Percentiles rank a stretch among this genome's conserved stretches.
phyloP scores from a whole-genome alignment of 2,113 vertebrate genomes.

The Lates calcarifer region DNA sequence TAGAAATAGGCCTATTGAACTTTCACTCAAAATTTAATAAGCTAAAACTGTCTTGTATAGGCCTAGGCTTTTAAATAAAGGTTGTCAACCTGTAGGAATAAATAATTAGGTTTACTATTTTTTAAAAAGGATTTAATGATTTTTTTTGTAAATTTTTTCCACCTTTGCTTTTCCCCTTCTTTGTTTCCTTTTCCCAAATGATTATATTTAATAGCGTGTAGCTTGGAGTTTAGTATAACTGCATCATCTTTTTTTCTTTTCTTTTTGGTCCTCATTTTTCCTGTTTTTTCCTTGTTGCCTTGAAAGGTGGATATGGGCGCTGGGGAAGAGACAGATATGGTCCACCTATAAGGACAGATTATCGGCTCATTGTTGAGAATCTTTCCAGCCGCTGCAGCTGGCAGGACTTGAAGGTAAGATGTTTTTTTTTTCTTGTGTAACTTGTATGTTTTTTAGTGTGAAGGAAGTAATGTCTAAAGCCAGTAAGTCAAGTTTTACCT shows the following conservation, averaged over 20 bases:
- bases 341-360: conserved; percentile 96
- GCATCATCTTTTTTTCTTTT: conserved; percentile 37
- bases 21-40: conserved; percentile 33
- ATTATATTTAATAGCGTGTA: conserved; percentile 63
- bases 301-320: conserved; percentile 95
- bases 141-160: conserved; percentile 18
- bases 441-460: background rate
- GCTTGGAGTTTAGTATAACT: conserved; percentile 65
- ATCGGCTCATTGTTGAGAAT: conserved; percentile 98
- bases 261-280: conserved; percentile 80
- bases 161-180: conserved; percentile 54
- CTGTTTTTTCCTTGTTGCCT: conserved; percentile 87
- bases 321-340: conserved; percentile 96
- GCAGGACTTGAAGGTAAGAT: conserved; percentile 96
- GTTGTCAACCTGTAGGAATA: background rate
- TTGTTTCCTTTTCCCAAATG: conserved; percentile 60
- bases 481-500: no score
- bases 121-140: background rate
- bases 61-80: conserved; percentile 37
- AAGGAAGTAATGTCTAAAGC: no score
- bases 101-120: conserved; percentile 5
- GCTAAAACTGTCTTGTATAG: conserved; percentile 35
- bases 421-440: background rate
- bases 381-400: conserved; percentile 98
- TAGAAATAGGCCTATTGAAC: conserved; percentile 37